phyloP scores from a whole-genome alignment of 2,797 vertebrate species.

The Sebastes goodei region DNA sequence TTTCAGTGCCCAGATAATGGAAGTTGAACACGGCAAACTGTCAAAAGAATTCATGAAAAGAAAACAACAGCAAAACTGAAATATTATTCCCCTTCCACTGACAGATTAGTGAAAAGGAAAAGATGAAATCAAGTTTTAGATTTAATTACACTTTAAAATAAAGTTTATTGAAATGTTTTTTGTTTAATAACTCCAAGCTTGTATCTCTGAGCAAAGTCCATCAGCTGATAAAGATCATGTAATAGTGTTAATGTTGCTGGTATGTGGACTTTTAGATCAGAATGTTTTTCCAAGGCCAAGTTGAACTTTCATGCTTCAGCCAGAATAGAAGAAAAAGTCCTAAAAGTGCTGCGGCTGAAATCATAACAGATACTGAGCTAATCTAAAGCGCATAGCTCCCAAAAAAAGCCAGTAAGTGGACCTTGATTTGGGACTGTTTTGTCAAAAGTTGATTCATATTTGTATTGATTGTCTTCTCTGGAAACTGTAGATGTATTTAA shows the following conservation, averaged over 20 bases:
- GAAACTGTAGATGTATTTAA: not conserved
- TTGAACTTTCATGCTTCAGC: not conserved
- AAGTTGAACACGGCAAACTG: not conserved
- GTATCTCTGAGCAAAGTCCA: not conserved
- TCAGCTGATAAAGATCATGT: not conserved
- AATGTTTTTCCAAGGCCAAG: not conserved
- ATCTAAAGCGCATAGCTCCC: not conserved
- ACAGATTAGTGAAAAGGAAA: not conserved
- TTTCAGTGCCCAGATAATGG: not conserved
- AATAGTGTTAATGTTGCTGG: not conserved
- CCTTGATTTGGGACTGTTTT: not conserved
- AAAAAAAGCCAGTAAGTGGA: not conserved
- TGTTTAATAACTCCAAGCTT: not conserved
- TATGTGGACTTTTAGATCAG: not conserved
- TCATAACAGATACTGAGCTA: not conserved
- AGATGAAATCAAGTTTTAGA: not conserved
- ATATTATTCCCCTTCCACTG: not conserved
- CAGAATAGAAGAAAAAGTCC: not conserved
- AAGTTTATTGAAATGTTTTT: not conserved
- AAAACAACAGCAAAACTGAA: not conserved
- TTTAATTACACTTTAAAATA: not conserved
- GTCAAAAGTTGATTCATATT: not conserved
- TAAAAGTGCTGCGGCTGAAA: not conserved
- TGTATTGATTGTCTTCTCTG: not conserved
- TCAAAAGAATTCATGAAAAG: not conserved